Evolutionary conservation across 2,113 vertebrate species (phyloP).

Genomic region (human): DNA sequence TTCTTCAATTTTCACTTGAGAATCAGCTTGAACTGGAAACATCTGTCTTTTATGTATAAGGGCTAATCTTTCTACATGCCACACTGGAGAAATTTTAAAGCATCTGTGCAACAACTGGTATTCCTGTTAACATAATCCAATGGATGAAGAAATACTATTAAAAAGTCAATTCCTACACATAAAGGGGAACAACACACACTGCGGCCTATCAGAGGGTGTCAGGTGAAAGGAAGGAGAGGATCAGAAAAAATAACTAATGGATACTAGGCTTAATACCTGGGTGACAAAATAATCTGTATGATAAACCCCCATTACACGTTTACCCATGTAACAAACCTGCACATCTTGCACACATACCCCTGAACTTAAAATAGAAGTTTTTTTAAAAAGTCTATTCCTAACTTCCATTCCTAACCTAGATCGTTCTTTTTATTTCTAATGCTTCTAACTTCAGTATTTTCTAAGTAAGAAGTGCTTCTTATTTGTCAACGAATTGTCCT

Average conservation of each 20-base stretch:
- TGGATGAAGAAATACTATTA: background rate
- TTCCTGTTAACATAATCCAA: background rate
- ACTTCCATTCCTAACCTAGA: background rate
- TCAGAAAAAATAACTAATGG: too few species aligned
- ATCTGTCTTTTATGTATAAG: background rate
- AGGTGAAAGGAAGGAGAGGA: too few species aligned
- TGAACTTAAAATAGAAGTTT: too few species aligned
- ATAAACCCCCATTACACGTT: too few species aligned
- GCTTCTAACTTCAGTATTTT: background rate
- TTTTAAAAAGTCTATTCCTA: too few species aligned
- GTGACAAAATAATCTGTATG: too few species aligned
- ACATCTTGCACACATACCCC: too few species aligned
- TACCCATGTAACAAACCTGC: too few species aligned
- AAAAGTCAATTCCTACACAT: background rate
- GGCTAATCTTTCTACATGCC: background rate
- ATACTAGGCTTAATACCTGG: too few species aligned
- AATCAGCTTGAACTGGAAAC: constrained; percentile 29
- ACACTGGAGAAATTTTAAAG: background rate
- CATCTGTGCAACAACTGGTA: background rate
- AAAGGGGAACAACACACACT: too few species aligned
- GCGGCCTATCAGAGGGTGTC: too few species aligned
- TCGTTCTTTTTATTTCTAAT: constrained; percentile 6
- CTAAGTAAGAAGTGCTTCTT: background rate
- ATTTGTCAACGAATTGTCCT: background rate
- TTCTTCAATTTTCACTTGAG: constrained; percentile 37